Evolutionary conservation across 2,797 vertebrate species (phyloP), one percentile per base, ranked within the genome.

Genomic region (Tarsius wallacei): DNA sequence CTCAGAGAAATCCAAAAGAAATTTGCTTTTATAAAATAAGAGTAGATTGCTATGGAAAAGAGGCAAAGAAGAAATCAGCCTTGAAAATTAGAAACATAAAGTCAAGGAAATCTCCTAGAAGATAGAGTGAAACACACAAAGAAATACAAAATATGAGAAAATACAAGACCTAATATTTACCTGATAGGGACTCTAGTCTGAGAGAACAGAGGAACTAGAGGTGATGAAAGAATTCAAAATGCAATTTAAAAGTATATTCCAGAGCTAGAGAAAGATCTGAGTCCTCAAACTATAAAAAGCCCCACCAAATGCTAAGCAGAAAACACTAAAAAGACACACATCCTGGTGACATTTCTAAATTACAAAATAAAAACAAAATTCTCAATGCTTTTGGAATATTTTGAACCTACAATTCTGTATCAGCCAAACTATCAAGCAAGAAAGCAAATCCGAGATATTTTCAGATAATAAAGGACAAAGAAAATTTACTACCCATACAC

Each of bases 341-440:
- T 96, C 87, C 82, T 96, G 71, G 88, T 96, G 91, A 96, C 94
- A 91, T 96, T 97, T 98, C 92, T 96, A 97, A 96, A 96, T 96
- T 96, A 89, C 33, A 96, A 97, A 97, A 94, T 77, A 94, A 96
- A 96, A 92, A 93, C 94, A 97, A 97, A 96, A 70, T 83, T 92
- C 77, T 97, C 95, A 93, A 16, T 82, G 88, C 82, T 94, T 97
- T 83, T 95, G 80, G 59, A 88, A 90, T 96, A 95, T 91, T 96
- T 97, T 80, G 86, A 97, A 96, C 73, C 51, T 93, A 80, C 49
- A 93, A 53, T 95, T 96, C 94, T 94, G 61, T 80, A 84, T 76
- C 81, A 96, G 90, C 87, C 71, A 95, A 95, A 90, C 74, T 94
- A 86, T 93, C 81, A 94, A 96, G 81, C 28, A 93, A 93, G 57